A percentile compares a stretch with the other conserved stretches of the same genome.
phyloP scores from a whole-genome alignment of 2,113 vertebrate genomes.

The Glareola pratincola region DNA sequence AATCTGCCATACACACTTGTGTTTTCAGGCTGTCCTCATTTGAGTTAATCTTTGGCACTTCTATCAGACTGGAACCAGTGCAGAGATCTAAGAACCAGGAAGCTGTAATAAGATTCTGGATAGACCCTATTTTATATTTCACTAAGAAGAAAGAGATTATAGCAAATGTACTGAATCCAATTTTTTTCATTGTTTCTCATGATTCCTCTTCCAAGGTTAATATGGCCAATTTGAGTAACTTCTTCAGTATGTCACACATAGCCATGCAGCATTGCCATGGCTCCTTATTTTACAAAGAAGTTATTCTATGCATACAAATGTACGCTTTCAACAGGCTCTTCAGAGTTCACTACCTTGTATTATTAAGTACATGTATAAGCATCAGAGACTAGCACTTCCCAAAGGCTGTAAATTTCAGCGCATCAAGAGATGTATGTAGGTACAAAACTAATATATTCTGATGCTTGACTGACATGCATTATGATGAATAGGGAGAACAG shows the following conservation, averaged over 20 bases:
- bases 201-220: background rate
- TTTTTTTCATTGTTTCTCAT: background rate
- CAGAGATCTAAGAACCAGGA: background rate
- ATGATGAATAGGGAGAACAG: background rate
- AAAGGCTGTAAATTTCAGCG: background rate
- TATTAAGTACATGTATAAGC: background rate
- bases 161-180: fast-evolving
- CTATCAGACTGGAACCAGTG: background rate
- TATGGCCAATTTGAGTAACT: background rate
- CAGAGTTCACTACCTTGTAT: background rate
- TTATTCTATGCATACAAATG: background rate
- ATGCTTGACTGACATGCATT: background rate
- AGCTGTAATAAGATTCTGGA: background rate
- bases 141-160: background rate
- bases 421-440: background rate
- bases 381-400: background rate
- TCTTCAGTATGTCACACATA: background rate
- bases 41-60: background rate
- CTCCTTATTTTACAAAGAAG: background rate
- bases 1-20: background rate
- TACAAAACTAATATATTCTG: background rate
- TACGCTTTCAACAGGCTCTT: background rate
- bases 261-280: background rate
- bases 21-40: background rate
- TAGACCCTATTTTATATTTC: background rate